A percentile compares a stretch with the other conserved stretches of the same genome.
These are phyloP conservation scores for Hydractinia symbiolongicarpus DNA, from an alignment of 30 jellyfish, hydroid and myxozoan species.

Conservation along the genomic window DNA sequence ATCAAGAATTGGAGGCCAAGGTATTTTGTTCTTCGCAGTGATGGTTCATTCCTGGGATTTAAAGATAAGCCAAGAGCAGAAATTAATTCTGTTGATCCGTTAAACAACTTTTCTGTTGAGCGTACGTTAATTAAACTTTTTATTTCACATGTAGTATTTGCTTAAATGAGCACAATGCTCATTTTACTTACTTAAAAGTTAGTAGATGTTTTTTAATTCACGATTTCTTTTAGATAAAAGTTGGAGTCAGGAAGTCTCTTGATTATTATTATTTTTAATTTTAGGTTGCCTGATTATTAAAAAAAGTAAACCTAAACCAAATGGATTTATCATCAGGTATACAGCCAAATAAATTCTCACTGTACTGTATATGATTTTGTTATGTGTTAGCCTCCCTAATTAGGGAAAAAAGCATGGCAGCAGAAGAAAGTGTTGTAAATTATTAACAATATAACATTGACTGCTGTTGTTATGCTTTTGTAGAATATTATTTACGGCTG, in stretches of 20 bases:
- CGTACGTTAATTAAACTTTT: conserved; percentile 43
- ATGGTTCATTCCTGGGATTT: conserved; percentile 83
- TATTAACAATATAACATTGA: no score
- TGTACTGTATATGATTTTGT: background rate
- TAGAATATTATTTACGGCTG: no score
- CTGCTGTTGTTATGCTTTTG: no score
- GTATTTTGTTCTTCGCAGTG: conserved; percentile 55
- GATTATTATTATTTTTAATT: background rate
- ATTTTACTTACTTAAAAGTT: no score
- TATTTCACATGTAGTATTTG: no score
- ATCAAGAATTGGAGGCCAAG: conserved; percentile 98
- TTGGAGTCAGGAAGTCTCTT: no score
- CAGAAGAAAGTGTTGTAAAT: no score
- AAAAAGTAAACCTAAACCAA: conserved; percentile 69
- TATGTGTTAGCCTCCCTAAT: background rate
- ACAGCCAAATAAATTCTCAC: background rate
- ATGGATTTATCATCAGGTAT: conserved; percentile 72
- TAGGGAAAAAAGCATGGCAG: no score
- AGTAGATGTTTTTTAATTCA: no score
- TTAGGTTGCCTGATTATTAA: conserved; percentile 77
- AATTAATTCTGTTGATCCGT: conserved; percentile 41
- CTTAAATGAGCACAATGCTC: no score
- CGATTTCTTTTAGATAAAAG: no score
- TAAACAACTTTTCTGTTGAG: conserved; percentile 74
- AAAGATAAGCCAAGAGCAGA: conserved; percentile 62